A percentile compares a stretch with the other conserved stretches of the same genome.
phyloP scores from a whole-genome alignment of 2,888 invertebrate species.

The Caenorhabditis afra region DNA sequence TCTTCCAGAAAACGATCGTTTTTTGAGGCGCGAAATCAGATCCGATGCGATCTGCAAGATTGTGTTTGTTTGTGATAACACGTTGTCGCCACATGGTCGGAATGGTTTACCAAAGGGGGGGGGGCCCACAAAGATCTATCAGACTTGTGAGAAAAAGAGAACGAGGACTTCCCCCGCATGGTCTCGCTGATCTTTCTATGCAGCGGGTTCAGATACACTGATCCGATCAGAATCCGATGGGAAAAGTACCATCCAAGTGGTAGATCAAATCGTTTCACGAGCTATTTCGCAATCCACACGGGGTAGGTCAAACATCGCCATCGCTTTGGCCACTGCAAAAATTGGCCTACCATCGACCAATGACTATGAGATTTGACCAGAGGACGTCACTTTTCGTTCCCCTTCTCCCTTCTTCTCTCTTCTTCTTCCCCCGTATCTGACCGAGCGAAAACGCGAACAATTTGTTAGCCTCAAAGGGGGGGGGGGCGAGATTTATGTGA shows the following conservation, averaged over 20 bases:
- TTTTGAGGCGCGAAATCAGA: background rate
- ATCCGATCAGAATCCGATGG: too few relatives aligned
- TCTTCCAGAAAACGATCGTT: slow-evolving; percentile 19
- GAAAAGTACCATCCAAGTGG: too few relatives aligned
- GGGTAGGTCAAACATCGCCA: too few relatives aligned
- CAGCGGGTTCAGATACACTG: background rate
- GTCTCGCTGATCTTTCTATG: slow-evolving; percentile 32
- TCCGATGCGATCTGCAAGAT: slow-evolving; percentile 33
- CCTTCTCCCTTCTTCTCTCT: background rate
- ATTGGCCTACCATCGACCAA: too few relatives aligned
- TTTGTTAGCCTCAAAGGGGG: background rate
- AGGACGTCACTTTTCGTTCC: background rate
- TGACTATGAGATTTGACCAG: slow-evolving; percentile 3
- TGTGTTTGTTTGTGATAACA: slow-evolving; percentile 37
- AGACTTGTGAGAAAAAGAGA: background rate
- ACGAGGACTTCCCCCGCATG: slow-evolving; percentile 1
- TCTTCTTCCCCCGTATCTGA: background rate
- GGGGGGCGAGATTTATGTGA: slow-evolving; percentile 6
- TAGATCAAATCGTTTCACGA: too few relatives aligned
- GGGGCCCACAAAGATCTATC: slow-evolving; percentile 37
- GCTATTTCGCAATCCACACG: too few relatives aligned
- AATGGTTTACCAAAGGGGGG: slow-evolving; percentile 1
- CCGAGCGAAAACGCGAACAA: background rate
- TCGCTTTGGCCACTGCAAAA: too few relatives aligned
- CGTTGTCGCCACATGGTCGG: slow-evolving; percentile 51